Conservation (phyloP, 2,113 vertebrate genomes). For the Hepsetus odoe region DNA sequence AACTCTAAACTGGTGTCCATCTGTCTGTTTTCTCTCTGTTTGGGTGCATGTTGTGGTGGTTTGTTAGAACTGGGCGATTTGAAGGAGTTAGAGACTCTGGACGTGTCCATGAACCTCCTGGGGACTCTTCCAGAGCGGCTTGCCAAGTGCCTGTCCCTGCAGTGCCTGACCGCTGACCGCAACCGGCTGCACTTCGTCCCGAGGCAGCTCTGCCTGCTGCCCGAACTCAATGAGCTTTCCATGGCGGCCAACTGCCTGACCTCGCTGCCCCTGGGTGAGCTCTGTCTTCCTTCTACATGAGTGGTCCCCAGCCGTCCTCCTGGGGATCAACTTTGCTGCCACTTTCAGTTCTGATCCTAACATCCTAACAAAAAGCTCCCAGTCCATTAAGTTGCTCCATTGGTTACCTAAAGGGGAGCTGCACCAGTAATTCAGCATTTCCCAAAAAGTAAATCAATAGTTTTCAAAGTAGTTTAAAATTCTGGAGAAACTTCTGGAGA, state of each 20-base stretch:
- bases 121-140: conserved; percentile 85
- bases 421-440: too few species aligned
- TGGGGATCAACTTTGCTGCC: background rate
- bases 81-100: conserved; percentile 90
- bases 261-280: conserved; percentile 88
- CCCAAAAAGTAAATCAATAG: too few species aligned
- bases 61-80: conserved; percentile 89
- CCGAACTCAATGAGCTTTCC: conserved; percentile 94
- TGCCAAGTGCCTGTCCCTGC: conserved; percentile 89
- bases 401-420: too few species aligned
- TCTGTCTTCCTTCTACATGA: background rate
- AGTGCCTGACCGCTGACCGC: conserved; percentile 90
- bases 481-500: too few species aligned
- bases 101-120: conserved; percentile 91
- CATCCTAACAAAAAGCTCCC: background rate
- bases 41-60: background rate
- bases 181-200: conserved; percentile 87
- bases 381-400: too few species aligned
- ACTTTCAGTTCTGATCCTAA: background rate
- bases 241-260: conserved; percentile 92
- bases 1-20: background rate
- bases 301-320: background rate
- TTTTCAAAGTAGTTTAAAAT: too few species aligned
- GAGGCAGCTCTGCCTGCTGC: conserved; percentile 91
- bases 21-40: background rate